Evolutionary conservation across 2,113 vertebrate genomes (phyloP).

Genomic region (Turdus rufiventris): DNA sequence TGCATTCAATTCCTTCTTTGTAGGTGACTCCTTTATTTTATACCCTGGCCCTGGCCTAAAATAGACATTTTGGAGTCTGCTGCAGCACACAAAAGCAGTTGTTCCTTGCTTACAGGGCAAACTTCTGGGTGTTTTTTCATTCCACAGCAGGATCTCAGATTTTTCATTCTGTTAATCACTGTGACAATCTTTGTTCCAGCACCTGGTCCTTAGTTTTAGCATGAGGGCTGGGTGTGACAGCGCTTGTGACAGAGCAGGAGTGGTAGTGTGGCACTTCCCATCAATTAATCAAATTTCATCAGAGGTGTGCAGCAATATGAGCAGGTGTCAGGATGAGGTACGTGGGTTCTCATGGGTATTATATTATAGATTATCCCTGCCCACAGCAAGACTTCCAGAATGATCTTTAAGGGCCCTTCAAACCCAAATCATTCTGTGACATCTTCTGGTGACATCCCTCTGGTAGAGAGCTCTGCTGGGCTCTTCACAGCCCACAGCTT

Average conservation of each 20-base stretch:
- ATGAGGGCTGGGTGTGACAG: not conserved
- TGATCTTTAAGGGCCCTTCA: not conserved
- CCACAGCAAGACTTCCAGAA: not conserved
- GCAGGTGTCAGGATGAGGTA: not conserved
- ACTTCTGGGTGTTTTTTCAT: not conserved
- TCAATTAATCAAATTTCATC: not conserved
- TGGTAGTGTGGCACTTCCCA: rapidly evolving
- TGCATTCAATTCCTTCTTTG: not conserved
- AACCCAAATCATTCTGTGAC: not conserved
- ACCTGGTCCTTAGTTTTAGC: not conserved
- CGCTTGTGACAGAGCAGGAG: not conserved
- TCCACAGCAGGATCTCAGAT: not conserved
- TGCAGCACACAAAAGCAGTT: not conserved
- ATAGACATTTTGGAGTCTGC: not conserved
- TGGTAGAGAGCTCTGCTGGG: not conserved
- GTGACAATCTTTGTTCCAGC: not conserved
- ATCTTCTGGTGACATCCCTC: not conserved
- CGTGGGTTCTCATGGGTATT: not conserved
- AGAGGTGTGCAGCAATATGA: not conserved
- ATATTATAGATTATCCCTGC: not conserved
- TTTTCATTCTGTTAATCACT: not conserved
- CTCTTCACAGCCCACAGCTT: not conserved
- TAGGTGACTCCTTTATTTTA: not conserved
- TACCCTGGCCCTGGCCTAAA: not conserved
- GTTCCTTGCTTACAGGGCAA: not conserved